Evolutionary conservation across 1,140 invertebrate species (phyloP).

Genomic region (Theocolax elegans): DNA sequence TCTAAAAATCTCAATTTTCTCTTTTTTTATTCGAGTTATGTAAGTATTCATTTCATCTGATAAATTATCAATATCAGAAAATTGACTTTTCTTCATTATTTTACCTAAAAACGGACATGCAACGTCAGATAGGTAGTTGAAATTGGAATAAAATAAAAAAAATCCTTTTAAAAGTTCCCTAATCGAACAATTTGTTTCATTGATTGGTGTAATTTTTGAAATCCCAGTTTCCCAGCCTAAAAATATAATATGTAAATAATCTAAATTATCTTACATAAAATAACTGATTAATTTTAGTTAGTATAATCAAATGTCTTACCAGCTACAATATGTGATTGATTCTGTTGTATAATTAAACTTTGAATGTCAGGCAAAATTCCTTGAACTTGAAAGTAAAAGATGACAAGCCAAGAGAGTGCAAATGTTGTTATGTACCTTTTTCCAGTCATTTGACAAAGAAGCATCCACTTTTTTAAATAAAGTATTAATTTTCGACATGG

Average conservation of each 20-base stretch:
- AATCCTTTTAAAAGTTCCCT: constrained; percentile 58
- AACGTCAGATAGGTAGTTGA: constrained; percentile 61
- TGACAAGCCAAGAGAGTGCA: constrained; percentile 45
- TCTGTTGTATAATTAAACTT: constrained; percentile 11
- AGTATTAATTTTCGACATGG: constrained; percentile 55
- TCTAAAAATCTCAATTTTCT: constrained; percentile 49
- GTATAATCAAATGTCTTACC: constrained; percentile 14
- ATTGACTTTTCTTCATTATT: constrained; percentile 52
- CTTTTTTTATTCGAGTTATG: neutral
- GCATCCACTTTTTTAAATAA: constrained; percentile 66
- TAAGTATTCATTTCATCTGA: constrained; percentile 43
- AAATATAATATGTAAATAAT: neutral
- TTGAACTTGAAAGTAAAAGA: constrained; percentile 50
- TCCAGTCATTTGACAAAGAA: constrained; percentile 25
- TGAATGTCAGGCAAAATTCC: constrained; percentile 48
- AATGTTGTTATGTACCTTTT: constrained; percentile 39
- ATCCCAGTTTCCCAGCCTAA: constrained; percentile 36
- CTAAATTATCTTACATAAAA: neutral
- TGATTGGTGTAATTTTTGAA: constrained; percentile 35
- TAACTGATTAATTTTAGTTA: neutral
- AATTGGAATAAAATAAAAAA: constrained; percentile 65
- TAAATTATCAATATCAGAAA: constrained; percentile 40
- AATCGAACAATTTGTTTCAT: neutral
- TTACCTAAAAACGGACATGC: constrained; percentile 65
- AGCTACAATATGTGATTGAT: constrained; percentile 22